A percentile compares a stretch with the other conserved stretches of the same genome.
These are phyloP conservation scores for Mesochorus sp. DNA, from an alignment of 2,888 invertebrate species.

Conservation along the genomic window DNA sequence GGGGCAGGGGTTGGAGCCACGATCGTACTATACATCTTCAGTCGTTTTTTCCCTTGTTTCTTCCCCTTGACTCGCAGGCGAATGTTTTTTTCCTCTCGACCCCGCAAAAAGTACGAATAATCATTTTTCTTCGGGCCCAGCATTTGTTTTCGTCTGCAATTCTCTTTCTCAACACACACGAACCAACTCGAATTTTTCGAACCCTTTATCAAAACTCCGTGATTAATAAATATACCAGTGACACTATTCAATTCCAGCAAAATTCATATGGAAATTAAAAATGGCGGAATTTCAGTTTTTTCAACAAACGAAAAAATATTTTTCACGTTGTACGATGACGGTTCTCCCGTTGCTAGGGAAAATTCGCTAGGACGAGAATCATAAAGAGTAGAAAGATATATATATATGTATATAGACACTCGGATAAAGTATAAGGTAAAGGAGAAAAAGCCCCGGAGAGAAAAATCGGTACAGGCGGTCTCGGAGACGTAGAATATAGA, in stretches of 20 bases:
- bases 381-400: constrained; percentile 5
- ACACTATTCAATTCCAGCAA: neutral
- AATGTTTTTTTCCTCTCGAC: constrained; percentile 23
- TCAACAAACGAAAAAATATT: constrained; percentile 40
- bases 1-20: too few relatives aligned
- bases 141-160: neutral
- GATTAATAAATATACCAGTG: too few relatives aligned
- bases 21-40: neutral
- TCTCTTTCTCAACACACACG: neutral
- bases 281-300: neutral
- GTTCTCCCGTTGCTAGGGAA: constrained; percentile 29
- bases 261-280: neutral
- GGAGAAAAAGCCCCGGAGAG: constrained; percentile 37
- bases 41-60: neutral
- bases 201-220: neutral
- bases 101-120: constrained; percentile 1
- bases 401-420: too few relatives aligned
- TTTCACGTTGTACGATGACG: constrained; percentile 15
- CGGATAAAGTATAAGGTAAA: constrained; percentile 43
- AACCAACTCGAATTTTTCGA: neutral
- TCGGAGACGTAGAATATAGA: constrained; percentile 37
- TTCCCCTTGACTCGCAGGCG: neutral
- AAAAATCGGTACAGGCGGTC: constrained; percentile 52
- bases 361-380: too few relatives aligned
- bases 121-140: constrained; percentile 9